A percentile compares a stretch with the other conserved stretches of the same genome.
Evolutionary conservation across 2,888 invertebrate genomes (phyloP).

Genomic region (Anticlea derivata): DNA sequence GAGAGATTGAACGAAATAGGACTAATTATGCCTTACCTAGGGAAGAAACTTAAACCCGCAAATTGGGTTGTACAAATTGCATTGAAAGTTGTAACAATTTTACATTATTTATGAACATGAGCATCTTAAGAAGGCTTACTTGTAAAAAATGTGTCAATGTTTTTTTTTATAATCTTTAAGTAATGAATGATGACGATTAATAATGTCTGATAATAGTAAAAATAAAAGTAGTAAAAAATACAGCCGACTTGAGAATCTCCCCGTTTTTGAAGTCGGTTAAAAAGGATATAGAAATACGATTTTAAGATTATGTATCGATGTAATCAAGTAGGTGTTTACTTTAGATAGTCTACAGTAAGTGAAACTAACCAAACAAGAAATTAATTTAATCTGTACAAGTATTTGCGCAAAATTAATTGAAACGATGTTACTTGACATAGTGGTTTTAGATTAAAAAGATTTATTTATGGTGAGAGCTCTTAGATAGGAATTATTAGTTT

Average conservation of each 20-base stretch:
- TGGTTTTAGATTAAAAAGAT: slow-evolving; percentile 27
- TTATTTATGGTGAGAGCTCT: slow-evolving; percentile 29
- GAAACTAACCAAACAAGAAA: slow-evolving; percentile 26
- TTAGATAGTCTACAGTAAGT: slow-evolving; percentile 16
- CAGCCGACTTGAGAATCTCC: too few species aligned
- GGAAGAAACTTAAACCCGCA: slow-evolving; percentile 1
- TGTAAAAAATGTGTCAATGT: too few species aligned
- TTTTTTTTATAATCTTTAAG: too few species aligned
- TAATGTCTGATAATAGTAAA: too few species aligned
- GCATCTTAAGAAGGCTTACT: too few species aligned
- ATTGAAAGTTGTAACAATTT: background rate
- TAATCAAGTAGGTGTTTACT: slow-evolving; percentile 9
- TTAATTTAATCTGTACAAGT: slow-evolving; percentile 30
- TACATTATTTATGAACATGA: too few species aligned
- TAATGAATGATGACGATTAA: too few species aligned
- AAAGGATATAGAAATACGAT: background rate
- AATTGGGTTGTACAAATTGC: slow-evolving; percentile 5
- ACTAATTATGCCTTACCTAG: slow-evolving; percentile 13
- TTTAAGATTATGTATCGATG: background rate
- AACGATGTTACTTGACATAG: slow-evolving; percentile 29
- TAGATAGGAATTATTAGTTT: slow-evolving; percentile 26
- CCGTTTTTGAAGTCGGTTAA: too few species aligned
- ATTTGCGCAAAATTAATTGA: slow-evolving; percentile 29
- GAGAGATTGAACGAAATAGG: background rate
- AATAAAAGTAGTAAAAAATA: too few species aligned